Base-by-base conservation (phyloP, 2,797 vertebrate species). In the Betta splendens region DNA sequence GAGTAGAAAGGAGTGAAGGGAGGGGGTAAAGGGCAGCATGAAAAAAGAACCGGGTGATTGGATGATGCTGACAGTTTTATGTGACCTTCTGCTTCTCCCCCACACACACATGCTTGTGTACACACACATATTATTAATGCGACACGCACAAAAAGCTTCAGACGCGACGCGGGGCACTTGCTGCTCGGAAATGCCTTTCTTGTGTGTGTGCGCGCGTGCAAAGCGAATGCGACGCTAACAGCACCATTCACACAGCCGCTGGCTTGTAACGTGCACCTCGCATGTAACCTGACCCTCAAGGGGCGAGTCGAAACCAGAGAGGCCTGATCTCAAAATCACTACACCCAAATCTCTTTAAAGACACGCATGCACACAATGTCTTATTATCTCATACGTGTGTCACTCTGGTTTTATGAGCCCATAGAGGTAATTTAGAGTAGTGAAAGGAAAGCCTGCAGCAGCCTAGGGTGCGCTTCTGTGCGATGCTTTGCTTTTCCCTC, bases 181-280 rank as follows among this genome's bases (percentile, higher is more conserved):
- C 31, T 52, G 38, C 11, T 31, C 5, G 15, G 39, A 77, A 70
- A 66, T 42, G 18, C 5, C 3, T 42, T 55, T 26, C 55, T 48
- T 54, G 7, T 50, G 56, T 57, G 46, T 50, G 21, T 48, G 53
- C 66, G 63, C 65, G 47, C 60, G 25, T 79, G 70, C 58, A 69
- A 84, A 44, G 74, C 63, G 52, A 77, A 64, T 77, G 44, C 54
- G 47, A 16, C 29, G 45, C 71, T 65, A 73, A 78, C 62, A 64
- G 54, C 51, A 67, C 70, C 35, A 75, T 81, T 88, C 85, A 87
- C 56, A 71, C 71, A 72, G 82, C 89, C 89, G 59, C 40, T 78
- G 84, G 90, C 84, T 69, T 69, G 89, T 82, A 90, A 91, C 52
- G 21, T 38, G 86, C 70, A 87, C 86, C 66, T 18, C 46, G 62